Base-by-base conservation (phyloP, 2,113 vertebrate genomes). In the Perognathus longimembris region DNA sequence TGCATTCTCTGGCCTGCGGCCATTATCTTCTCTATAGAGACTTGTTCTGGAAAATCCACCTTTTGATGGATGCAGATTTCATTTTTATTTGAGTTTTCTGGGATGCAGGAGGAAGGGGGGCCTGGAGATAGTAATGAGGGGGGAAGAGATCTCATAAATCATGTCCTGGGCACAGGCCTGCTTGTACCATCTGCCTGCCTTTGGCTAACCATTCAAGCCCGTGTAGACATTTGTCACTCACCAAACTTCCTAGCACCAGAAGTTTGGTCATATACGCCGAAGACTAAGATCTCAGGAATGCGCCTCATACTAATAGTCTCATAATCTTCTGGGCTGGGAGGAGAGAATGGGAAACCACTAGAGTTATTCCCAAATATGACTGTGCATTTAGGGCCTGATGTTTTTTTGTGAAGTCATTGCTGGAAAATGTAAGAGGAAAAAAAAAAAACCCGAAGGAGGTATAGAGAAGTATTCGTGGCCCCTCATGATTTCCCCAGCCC, bases 401-500 rank as follows among this genome's bases (percentile, higher is more conserved):
- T 78, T 81, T 95, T 76, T 96, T 92, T 95, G 66, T 12, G 0
- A 77, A 90, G 7, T 82, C 85, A 90, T 74, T n/a, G 45, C 11
- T 89, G 76, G 54, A 94, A 93, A 93, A 91, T 30, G 0, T 89
- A 86, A 73, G 38, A 45, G 61, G 42, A 67, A 15, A 91, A 85
- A 93, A 85, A 59, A 69, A 21, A 54, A 14, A 54, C 14, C 45
- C n/a, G n/a, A 15, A 17, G 50, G 50, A 54, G 50, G 2, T 42
- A 71, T 92, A 64, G 36, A 12, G 36, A 78, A 91, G 69, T 71
- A 85, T 57, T 70, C 71, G 45, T 5, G 88, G 95, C 87, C 80
- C 9, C 7, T 45, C 69, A 20, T 84, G 14, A 54, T 36, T 75
- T 40, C 7, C 71, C 32, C 12, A 3, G 15, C 21, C 70, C 28